These are phyloP conservation scores for Bostrychus sinensis DNA, from an alignment of 2,113 vertebrate genomes.

Conservation along the genomic window DNA sequence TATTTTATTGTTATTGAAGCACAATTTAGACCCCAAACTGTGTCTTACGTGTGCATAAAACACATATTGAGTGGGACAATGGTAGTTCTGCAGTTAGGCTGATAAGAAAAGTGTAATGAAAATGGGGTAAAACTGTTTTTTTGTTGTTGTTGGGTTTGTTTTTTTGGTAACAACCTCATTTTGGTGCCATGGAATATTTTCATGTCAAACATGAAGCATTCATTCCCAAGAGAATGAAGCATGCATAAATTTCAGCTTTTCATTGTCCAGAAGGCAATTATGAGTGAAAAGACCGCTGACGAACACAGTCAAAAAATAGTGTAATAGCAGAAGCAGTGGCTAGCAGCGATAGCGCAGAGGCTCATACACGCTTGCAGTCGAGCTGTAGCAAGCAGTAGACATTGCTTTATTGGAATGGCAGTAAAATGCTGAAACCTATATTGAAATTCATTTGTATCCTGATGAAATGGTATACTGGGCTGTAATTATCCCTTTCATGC, in stretches of 20 bases:
- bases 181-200: not conserved
- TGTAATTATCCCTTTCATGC: conserved; percentile 45
- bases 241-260: conserved; percentile 19
- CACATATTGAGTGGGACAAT: not conserved
- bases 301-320: conserved; percentile 25
- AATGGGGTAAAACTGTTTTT: too few species aligned
- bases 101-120: too few species aligned
- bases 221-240: not conserved
- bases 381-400: not conserved
- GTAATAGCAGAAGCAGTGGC: conserved; percentile 15
- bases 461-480: conserved; percentile 59
- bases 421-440: conserved; percentile 32
- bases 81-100: not conserved
- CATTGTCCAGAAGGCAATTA: conserved; percentile 31
- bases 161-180: too few species aligned
- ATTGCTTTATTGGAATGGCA: conserved; percentile 33
- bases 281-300: conserved; percentile 39
- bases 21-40: not conserved
- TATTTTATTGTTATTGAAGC: too few species aligned
- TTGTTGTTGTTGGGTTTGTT: too few species aligned
- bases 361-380: conserved; percentile 21
- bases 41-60: not conserved
- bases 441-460: conserved; percentile 41
- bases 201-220: conserved; percentile 3
- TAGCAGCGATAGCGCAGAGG: conserved; percentile 17